A percentile compares a stretch with the other conserved stretches of the same genome.
Conservation (phyloP, 2,888 invertebrate genomes). For the Eustalomyia histrio region DNA sequence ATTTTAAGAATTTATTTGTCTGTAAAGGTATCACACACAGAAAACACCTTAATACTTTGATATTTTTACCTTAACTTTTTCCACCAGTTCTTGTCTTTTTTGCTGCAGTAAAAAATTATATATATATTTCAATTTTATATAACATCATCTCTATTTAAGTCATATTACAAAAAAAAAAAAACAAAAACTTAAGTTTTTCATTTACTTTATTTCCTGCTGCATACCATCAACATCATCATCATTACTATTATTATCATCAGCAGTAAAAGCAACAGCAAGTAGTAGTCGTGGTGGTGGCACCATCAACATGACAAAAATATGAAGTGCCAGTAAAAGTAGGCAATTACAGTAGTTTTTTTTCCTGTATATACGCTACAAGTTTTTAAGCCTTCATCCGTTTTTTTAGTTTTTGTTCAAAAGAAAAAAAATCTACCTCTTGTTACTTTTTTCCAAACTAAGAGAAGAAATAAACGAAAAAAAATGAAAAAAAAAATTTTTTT, state of each 20-base stretch:
- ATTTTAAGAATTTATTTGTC: no score
- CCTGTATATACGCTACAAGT: constrained; percentile 5
- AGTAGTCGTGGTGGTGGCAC: constrained; percentile 22
- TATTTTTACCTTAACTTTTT: constrained; percentile 7
- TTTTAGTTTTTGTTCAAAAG: constrained; percentile 1
- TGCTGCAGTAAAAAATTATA: constrained; percentile 35
- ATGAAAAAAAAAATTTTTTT: constrained; percentile 6
- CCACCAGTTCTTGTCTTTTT: background rate
- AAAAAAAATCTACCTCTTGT: constrained; percentile 23
- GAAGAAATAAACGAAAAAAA: constrained; percentile 7
- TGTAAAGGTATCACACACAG: background rate
- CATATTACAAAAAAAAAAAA: constrained; percentile 19
- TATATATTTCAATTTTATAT: constrained; percentile 46
- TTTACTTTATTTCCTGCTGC: constrained; percentile 53
- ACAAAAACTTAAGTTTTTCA: constrained; percentile 49
- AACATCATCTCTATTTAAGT: constrained; percentile 46
- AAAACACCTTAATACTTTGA: background rate
- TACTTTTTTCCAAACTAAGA: constrained; percentile 12
- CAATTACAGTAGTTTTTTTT: constrained; percentile 48
- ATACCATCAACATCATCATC: constrained; percentile 11
- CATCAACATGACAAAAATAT: constrained; percentile 43
- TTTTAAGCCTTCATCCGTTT: constrained; percentile 29
- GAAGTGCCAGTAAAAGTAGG: constrained; percentile 57
- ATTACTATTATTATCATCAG: constrained; percentile 13
- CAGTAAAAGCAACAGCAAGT: constrained; percentile 19